Evolutionary conservation across 2,888 invertebrate genomes (phyloP), one percentile per base, ranked within the genome.

Genomic region (Lysandra bellargus): DNA sequence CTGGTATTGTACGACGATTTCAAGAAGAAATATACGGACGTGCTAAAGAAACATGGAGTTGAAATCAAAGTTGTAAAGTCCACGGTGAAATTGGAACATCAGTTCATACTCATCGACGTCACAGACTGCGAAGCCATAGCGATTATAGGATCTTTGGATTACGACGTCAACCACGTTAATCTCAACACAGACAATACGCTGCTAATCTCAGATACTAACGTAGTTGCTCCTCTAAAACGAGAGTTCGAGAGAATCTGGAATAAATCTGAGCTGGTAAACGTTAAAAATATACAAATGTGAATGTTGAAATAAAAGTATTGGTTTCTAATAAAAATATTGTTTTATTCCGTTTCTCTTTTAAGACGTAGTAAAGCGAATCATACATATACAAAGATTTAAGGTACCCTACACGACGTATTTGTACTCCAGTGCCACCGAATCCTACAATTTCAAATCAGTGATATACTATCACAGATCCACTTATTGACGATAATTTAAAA

Each of bases 351-450:
- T 88, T 86, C 85, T 85, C 69, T 89, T 86, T 84, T 87, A 88
- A 88, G 87, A 87, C 87, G 88, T 87, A 88, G 81, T 79, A 79
- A 79, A 79, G 79, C 79, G 75, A 64, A 33, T 75, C 73, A 72
- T 78, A 78, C 61, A 64, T 73, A 74, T 79, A 79, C 79, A 79
- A 79, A 75, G 60, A 75, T 75, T 69, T 37, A 78, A 78, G 40
- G 33, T 78, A 82, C 79, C 78, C 53, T 81, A 81, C 81, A 81
- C 81, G 81, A 79, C 79, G 80, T 72, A 87, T 93, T 93, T 94
- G 93, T 94, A 94, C 93, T 93, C 88, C 87, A 91, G 91, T 92
- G 92, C 91, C 87, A 86, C 86, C 83, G 81, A 83, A 80, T 77
- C 74, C 75, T 74, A 80, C 80, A 76, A 78, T 81, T 61, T 79